phyloP scores from a whole-genome alignment of 2,888 invertebrate species.

The Strigamia crassipes region DNA sequence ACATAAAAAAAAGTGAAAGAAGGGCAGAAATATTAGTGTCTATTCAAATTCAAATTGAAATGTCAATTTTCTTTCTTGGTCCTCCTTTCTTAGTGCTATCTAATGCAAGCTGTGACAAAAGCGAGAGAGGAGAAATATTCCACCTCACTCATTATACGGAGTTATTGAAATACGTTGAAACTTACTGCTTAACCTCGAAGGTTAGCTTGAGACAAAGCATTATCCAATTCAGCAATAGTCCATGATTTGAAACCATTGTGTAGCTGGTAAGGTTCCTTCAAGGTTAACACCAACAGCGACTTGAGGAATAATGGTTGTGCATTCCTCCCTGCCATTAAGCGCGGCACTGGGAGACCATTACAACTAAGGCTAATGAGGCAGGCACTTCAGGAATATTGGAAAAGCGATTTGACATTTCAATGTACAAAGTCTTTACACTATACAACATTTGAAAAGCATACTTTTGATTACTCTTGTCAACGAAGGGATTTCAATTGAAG shows the following conservation, averaged over 20 bases:
- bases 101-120: constrained; percentile 39
- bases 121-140: constrained; percentile 22
- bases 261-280: constrained; percentile 40
- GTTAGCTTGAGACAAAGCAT: constrained; percentile 28
- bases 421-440: constrained; percentile 17
- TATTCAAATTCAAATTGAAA: constrained; percentile 18
- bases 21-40: background rate
- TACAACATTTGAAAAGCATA: constrained; percentile 19
- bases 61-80: background rate
- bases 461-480: constrained; percentile 37
- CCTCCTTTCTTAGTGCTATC: background rate
- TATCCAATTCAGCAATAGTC: constrained; percentile 42
- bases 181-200: constrained; percentile 37
- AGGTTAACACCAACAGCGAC: constrained; percentile 42
- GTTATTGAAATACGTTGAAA: constrained; percentile 42
- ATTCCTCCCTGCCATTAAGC: constrained; percentile 40
- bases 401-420: constrained; percentile 42
- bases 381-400: constrained; percentile 40
- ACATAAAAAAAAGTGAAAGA: background rate
- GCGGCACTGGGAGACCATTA: constrained; percentile 42
- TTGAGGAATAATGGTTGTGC: constrained; percentile 42
- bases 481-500: constrained; percentile 27
- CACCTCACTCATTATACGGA: constrained; percentile 19
- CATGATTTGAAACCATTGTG: constrained; percentile 40
- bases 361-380: constrained; percentile 42